These are phyloP conservation scores for Drosophila niveifrons DNA, from an alignment of 2,888 invertebrate species.

Conservation along the genomic window DNA sequence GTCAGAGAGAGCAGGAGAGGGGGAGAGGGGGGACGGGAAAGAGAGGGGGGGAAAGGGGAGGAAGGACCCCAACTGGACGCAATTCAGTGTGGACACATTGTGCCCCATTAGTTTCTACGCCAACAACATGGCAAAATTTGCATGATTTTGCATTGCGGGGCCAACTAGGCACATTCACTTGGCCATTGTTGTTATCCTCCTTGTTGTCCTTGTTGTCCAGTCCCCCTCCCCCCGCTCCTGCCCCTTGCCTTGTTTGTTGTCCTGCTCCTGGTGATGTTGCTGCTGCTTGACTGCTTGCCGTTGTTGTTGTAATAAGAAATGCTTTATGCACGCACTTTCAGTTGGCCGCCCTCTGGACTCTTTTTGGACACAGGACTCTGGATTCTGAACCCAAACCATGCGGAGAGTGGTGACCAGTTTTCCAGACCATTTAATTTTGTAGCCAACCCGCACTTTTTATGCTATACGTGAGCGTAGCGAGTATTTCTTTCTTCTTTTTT, in stretches of 20 bases:
- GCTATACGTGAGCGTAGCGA: not conserved
- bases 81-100: constrained; percentile 73
- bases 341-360: constrained; percentile 28
- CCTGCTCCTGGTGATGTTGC: constrained; percentile 47
- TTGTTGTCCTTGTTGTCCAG: no score
- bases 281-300: constrained; percentile 17
- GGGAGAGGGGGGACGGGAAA: no score
- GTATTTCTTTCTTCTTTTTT: constrained; percentile 1
- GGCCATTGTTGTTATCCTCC: constrained; percentile 9
- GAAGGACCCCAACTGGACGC: constrained; percentile 21
- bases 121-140: constrained; percentile 73
- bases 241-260: constrained; percentile 1
- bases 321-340: constrained; percentile 78
- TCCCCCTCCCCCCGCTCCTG: not conserved
- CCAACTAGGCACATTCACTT: constrained; percentile 7
- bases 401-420: constrained; percentile 73
- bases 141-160: constrained; percentile 68
- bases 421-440: constrained; percentile 82
- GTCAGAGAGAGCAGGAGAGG: no score
- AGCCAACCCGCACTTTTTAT: constrained; percentile 40
- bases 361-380: not conserved
- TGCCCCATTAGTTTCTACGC: constrained; percentile 79
- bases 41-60: constrained; percentile 5
- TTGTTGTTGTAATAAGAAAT: constrained; percentile 73
- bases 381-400: constrained; percentile 10